phyloP scores from a whole-genome alignment of 2,113 vertebrate genomes.

The Lagopus muta region DNA sequence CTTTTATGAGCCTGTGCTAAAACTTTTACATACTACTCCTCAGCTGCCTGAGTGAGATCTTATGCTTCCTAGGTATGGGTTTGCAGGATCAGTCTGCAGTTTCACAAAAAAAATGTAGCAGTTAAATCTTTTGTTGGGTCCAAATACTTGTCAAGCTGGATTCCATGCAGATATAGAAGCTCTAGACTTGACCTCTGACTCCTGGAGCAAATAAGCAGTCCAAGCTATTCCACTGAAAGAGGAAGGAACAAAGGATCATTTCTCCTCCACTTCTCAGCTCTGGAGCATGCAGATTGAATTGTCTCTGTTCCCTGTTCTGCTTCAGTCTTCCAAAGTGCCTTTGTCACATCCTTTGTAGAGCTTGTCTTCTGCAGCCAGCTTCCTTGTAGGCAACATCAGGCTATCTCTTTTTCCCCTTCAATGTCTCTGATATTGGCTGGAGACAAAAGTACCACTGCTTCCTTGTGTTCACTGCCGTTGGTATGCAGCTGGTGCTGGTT shows the following conservation, averaged over 20 bases:
- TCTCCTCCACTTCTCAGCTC: not conserved
- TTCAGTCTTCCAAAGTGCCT: not conserved
- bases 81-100: not conserved
- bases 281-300: not conserved
- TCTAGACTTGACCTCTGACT: not conserved
- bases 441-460: accelerated
- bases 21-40: not conserved
- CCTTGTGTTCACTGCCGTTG: accelerated
- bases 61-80: not conserved
- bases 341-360: not conserved
- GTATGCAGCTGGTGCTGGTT: not conserved
- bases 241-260: not conserved
- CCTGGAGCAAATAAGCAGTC: not conserved
- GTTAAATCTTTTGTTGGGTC: not conserved
- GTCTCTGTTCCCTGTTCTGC: not conserved
- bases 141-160: not conserved
- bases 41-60: not conserved
- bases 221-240: not conserved
- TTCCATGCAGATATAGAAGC: not conserved
- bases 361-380: not conserved
- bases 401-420: not conserved
- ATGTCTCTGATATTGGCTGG: not conserved
- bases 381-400: not conserved
- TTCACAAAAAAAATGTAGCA: not conserved
- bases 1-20: not conserved